A percentile compares a stretch with the other conserved stretches of the same genome.
Evolutionary conservation across 2,797 vertebrate genomes (phyloP).

Genomic region (Zonotrichia albicollis): DNA sequence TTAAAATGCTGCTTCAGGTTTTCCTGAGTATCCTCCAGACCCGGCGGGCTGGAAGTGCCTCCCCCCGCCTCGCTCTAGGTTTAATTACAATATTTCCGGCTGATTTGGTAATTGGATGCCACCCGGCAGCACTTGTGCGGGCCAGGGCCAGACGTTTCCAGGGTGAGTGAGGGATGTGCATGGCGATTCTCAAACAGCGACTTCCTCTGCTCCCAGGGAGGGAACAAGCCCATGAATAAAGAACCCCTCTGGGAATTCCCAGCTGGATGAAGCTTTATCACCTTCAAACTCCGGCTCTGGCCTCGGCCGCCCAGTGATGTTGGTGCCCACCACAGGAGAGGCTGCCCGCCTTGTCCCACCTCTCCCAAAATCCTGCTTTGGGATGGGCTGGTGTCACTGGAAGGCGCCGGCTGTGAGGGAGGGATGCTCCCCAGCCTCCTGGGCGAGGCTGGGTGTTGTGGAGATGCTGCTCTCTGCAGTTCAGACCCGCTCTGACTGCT

Average conservation of each 20-base stretch:
- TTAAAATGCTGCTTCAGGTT: background rate
- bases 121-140: background rate
- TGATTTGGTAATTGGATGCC: background rate
- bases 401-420: background rate
- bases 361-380: background rate
- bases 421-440: background rate
- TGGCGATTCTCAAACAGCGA: background rate
- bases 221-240: background rate
- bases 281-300: background rate
- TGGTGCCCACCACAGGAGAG: background rate
- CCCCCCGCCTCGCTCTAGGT: background rate
- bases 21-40: background rate
- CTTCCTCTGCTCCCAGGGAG: background rate
- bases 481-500: background rate
- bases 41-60: background rate
- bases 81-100: background rate
- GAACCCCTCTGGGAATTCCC: background rate
- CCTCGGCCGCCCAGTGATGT: rapidly evolving
- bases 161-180: background rate
- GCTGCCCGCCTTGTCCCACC: background rate
- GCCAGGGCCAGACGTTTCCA: background rate
- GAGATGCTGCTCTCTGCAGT: background rate
- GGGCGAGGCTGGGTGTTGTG: background rate
- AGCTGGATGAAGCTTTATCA: background rate
- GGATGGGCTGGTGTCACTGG: background rate